These are phyloP conservation scores for Vombatus ursinus DNA, from an alignment of 2,113 vertebrate genomes.

Conservation along the genomic window DNA sequence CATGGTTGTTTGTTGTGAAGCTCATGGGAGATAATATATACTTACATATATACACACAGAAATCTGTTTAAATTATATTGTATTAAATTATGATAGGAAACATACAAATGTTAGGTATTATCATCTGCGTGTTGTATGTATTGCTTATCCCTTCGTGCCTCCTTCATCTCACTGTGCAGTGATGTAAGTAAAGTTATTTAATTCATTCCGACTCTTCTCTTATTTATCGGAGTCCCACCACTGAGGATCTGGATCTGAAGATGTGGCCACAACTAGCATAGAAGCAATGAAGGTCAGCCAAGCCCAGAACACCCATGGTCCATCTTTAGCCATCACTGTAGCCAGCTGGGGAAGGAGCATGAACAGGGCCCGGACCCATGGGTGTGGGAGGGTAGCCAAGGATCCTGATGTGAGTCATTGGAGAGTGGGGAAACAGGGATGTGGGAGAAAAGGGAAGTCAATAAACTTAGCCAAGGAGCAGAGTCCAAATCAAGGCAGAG, in stretches of 20 bases:
- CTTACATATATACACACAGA: neutral
- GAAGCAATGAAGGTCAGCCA: neutral
- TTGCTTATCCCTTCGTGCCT: neutral
- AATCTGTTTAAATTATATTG: neutral
- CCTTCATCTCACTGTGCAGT: neutral
- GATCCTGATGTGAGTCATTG: neutral
- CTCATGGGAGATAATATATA: neutral
- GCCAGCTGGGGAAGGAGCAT: neutral
- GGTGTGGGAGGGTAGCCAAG: neutral
- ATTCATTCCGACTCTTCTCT: neutral
- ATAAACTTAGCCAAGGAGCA: neutral
- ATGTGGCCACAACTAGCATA: neutral
- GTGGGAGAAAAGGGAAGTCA: neutral
- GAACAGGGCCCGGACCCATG: neutral
- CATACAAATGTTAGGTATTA: neutral
- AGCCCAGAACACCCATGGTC: neutral
- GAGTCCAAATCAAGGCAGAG: neutral
- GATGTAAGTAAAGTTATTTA: neutral
- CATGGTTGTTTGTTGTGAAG: too few relatives aligned
- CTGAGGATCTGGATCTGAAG: neutral
- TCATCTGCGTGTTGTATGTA: neutral
- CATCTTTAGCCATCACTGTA: neutral
- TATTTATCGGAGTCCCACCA: neutral
- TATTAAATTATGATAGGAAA: neutral
- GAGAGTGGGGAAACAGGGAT: neutral